Conservation (phyloP, 2,113 vertebrate genomes). For the Limanda limanda region DNA sequence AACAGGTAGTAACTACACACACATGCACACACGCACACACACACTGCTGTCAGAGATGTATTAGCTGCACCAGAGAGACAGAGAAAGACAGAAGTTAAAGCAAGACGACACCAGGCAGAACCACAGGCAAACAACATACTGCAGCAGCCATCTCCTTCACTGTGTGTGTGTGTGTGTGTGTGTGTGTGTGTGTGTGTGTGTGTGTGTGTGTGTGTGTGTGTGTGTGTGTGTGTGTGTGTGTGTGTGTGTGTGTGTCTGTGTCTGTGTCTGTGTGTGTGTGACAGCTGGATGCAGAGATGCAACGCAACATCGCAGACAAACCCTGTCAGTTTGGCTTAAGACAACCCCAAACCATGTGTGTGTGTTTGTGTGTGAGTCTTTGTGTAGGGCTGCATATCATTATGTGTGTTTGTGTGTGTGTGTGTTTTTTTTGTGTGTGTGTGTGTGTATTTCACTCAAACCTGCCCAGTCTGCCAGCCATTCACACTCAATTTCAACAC, state of each 20-base stretch:
- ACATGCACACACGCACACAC: slow-evolving; percentile 21
- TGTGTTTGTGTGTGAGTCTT: slow-evolving; percentile 2
- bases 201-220: slow-evolving; percentile 11
- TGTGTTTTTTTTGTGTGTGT: not conserved
- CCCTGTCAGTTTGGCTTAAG: slow-evolving; percentile 62
- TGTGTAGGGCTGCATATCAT: not conserved
- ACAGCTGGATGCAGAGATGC: slow-evolving; percentile 44
- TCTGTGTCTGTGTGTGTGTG: slow-evolving; percentile 22
- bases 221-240: slow-evolving; percentile 15
- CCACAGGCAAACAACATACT: slow-evolving; percentile 50
- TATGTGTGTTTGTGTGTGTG: slow-evolving; percentile 5
- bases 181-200: slow-evolving; percentile 2
- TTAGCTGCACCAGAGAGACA: slow-evolving; percentile 36
- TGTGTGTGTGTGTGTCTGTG: slow-evolving; percentile 4
- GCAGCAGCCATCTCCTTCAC: slow-evolving; percentile 53
- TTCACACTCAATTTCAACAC: slow-evolving; percentile 40
- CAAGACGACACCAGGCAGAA: slow-evolving; percentile 41
- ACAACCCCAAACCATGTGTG: slow-evolving; percentile 27
- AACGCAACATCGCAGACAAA: slow-evolving; percentile 28
- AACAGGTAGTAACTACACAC: not conserved
- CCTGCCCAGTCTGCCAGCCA: slow-evolving; percentile 32
- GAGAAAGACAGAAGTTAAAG: slow-evolving; percentile 53
- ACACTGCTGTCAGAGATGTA: slow-evolving; percentile 33
- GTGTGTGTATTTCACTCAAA: not conserved
- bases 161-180: slow-evolving; percentile 1